Evolutionary conservation across 1,140 invertebrate species (phyloP).

Genomic region (Harpegnathos saltator): DNA sequence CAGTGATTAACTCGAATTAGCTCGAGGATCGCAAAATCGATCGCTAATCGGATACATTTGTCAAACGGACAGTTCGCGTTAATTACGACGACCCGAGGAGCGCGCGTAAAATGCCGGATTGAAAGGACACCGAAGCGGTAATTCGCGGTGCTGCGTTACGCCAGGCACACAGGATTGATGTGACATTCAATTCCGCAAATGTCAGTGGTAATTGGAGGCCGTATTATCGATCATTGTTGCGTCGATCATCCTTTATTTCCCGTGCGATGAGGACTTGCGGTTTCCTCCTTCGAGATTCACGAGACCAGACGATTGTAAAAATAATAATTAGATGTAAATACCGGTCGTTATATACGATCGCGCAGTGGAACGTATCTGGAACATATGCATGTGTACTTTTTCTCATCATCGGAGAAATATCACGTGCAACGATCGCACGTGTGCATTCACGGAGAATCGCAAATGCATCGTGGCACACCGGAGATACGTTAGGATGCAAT

Average conservation of each 20-base stretch:
- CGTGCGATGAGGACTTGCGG: background rate
- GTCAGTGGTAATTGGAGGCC: constrained; percentile 49
- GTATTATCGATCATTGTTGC: constrained; percentile 41
- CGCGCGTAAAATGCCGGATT: constrained; percentile 12
- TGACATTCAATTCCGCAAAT: constrained; percentile 57
- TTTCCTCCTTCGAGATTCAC: background rate
- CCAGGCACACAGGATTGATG: constrained; percentile 37
- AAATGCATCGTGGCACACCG: background rate
- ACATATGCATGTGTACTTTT: background rate
- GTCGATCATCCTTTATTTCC: constrained; percentile 27
- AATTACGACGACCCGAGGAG: background rate
- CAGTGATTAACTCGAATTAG: background rate
- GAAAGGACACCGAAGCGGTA: background rate
- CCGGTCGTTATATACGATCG: constrained; percentile 1
- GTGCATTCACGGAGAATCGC: background rate
- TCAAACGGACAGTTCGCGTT: constrained; percentile 4
- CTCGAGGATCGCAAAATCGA: background rate
- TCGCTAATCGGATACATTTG: background rate
- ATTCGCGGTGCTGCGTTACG: constrained; percentile 19
- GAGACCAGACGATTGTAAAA: background rate
- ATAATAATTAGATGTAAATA: background rate
- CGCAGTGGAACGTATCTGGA: background rate
- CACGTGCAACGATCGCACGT: no score
- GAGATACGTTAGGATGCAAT: constrained; percentile 1
- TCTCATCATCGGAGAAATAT: background rate